Percentiles rank a stretch among this genome's conserved stretches.
phyloP scores from a whole-genome alignment of 2,113 vertebrate genomes.

The Upupa epops region DNA sequence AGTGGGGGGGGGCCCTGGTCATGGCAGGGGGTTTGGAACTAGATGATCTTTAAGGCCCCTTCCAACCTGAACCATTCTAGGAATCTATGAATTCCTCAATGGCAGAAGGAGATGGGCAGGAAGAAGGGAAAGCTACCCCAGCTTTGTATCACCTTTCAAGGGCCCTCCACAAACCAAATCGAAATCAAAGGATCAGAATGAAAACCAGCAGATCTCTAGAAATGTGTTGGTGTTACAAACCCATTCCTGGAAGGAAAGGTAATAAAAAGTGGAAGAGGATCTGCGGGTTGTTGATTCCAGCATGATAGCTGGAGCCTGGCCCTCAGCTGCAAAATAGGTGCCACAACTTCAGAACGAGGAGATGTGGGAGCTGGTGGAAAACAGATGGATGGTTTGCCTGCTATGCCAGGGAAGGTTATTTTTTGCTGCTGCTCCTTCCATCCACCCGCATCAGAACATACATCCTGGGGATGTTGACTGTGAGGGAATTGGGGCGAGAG shows the following conservation, averaged over 20 bases:
- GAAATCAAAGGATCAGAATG: constrained; percentile 4
- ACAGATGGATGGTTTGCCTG: constrained; percentile 57
- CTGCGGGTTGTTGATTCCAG: not conserved
- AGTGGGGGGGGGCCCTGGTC: no score
- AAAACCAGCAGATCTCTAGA: constrained; percentile 24
- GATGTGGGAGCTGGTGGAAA: constrained; percentile 82
- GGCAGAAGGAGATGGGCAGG: constrained; percentile 7
- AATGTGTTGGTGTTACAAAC: not conserved
- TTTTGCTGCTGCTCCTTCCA: constrained; percentile 51
- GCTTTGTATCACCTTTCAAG: not conserved
- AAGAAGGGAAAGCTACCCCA: not conserved
- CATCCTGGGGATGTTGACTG: constrained; percentile 51
- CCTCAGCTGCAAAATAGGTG: constrained; percentile 56
- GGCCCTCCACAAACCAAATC: not conserved
- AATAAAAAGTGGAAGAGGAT: not conserved
- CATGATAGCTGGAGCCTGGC: not conserved
- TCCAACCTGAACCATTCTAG: no score
- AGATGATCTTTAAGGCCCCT: no score
- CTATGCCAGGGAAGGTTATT: constrained; percentile 51
- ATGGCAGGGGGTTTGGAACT: no score
- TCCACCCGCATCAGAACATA: constrained; percentile 39
- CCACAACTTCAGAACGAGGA: constrained; percentile 84
- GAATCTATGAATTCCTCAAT: constrained; percentile 29
- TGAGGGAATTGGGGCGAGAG: constrained; percentile 77
- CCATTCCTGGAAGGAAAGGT: not conserved